Evolutionary conservation across 2,797 vertebrate species (phyloP).

Genomic region (Etheostoma nigrum): DNA sequence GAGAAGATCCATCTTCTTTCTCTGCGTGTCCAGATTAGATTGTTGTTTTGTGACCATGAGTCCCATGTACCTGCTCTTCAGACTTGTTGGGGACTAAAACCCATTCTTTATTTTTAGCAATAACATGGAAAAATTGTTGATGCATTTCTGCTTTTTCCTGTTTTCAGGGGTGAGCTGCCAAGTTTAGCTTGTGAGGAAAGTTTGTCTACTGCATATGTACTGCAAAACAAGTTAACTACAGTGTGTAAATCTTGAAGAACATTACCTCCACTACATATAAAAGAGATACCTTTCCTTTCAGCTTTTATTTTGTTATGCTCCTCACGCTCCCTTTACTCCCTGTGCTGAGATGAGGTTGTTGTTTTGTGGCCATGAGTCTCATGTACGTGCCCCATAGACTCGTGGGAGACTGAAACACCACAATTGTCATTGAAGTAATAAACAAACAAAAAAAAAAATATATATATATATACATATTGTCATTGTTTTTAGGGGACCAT

Average conservation of each 20-base stretch:
- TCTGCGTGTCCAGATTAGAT: constrained; percentile 6
- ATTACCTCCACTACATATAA: not conserved
- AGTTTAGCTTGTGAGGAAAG: not conserved
- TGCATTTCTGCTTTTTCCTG: not conserved
- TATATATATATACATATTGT: not conserved
- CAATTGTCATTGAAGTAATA: constrained; percentile 3
- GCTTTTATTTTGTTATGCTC: constrained; percentile 12
- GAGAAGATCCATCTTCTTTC: too few species aligned
- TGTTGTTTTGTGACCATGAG: constrained; percentile 10
- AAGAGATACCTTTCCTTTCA: constrained; percentile 42
- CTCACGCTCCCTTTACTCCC: constrained; percentile 16
- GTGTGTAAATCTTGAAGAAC: constrained; percentile 3
- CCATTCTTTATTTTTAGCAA: too few species aligned
- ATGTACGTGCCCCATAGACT: constrained; percentile 12
- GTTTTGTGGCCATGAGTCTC: constrained; percentile 18
- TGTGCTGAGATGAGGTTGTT: constrained; percentile 23
- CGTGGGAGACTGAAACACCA: constrained; percentile 18
- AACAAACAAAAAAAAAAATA: not conserved
- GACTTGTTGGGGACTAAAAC: constrained; percentile 27
- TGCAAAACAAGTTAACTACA: not conserved
- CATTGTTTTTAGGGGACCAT: not conserved
- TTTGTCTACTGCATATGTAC: not conserved
- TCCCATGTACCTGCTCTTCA: constrained; percentile 23
- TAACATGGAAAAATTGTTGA: too few species aligned
- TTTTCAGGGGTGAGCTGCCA: not conserved